These are phyloP conservation scores for Pycnonotus jocosus DNA, from an alignment of 2,113 vertebrate genomes.

Conservation along the genomic window DNA sequence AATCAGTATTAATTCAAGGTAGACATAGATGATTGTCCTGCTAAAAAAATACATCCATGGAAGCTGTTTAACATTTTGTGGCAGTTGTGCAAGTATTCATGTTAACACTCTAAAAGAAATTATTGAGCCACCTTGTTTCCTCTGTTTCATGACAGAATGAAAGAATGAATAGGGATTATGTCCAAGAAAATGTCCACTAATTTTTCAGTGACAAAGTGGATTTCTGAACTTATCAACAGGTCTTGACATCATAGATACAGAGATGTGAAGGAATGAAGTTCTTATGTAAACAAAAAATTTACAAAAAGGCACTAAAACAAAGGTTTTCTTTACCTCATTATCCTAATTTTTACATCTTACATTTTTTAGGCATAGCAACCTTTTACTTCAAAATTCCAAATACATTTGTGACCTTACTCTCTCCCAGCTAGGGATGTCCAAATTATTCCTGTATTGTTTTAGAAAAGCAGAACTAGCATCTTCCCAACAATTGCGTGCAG, in stretches of 20 bases:
- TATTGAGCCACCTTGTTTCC: not conserved
- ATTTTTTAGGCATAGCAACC: not conserved
- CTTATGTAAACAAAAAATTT: not conserved
- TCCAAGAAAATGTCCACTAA: not conserved
- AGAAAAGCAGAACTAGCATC: not conserved
- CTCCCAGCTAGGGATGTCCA: not conserved
- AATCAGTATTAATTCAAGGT: not conserved
- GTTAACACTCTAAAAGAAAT: not conserved
- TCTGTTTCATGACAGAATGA: not conserved
- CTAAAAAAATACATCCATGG: not conserved
- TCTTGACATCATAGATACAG: not conserved
- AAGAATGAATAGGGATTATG: not conserved
- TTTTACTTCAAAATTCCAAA: not conserved
- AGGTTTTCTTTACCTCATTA: not conserved
- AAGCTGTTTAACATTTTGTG: not conserved
- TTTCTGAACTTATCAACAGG: not conserved
- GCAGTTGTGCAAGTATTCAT: not conserved
- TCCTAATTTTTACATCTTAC: not conserved
- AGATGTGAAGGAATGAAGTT: accelerated
- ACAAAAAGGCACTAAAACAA: not conserved
- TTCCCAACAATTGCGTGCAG: not conserved
- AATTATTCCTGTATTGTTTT: not conserved
- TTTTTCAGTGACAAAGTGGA: not conserved
- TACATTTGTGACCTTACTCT: not conserved
- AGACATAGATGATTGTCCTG: not conserved